These are phyloP conservation scores for Trichomalopsis sarcophagae DNA, from an alignment of 1,140 invertebrate species.

Conservation along the genomic window DNA sequence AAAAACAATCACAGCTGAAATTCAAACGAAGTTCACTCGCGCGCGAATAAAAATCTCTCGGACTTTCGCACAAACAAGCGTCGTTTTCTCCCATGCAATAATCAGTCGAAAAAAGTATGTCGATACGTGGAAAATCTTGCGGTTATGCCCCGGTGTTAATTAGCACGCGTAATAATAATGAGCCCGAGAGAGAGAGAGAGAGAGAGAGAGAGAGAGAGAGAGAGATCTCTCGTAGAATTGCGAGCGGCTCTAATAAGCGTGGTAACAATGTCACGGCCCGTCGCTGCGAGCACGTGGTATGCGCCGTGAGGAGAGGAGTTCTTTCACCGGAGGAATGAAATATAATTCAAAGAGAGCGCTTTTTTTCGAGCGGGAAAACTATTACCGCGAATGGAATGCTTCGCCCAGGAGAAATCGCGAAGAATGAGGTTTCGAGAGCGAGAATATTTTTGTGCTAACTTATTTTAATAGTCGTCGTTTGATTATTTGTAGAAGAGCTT, in stretches of 20 bases:
- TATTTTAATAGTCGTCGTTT: too few relatives aligned
- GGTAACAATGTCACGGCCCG: background rate
- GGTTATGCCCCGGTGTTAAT: background rate
- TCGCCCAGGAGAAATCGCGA: background rate
- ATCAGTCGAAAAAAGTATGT: background rate
- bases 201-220: too few relatives aligned
- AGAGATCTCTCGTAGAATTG: background rate
- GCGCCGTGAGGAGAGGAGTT: background rate
- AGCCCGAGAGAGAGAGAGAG: background rate
- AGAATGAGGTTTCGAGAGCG: background rate
- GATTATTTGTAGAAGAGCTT: too few relatives aligned
- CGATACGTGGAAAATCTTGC: background rate
- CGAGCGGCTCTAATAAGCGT: background rate
- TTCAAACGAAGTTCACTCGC: background rate
- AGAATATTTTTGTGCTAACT: background rate
- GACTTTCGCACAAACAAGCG: background rate
- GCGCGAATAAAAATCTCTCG: too few relatives aligned
- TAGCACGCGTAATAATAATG: constrained; percentile 20
- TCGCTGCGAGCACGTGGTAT: background rate
- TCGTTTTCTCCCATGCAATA: background rate
- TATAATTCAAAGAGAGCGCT: background rate
- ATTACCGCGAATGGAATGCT: background rate
- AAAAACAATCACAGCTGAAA: background rate
- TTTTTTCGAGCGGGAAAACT: background rate
- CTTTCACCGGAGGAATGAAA: background rate